Percentiles rank a stretch among this genome's conserved stretches.
Evolutionary conservation across 2,797 vertebrate genomes (phyloP).

Genomic region (Rhincodon typus): DNA sequence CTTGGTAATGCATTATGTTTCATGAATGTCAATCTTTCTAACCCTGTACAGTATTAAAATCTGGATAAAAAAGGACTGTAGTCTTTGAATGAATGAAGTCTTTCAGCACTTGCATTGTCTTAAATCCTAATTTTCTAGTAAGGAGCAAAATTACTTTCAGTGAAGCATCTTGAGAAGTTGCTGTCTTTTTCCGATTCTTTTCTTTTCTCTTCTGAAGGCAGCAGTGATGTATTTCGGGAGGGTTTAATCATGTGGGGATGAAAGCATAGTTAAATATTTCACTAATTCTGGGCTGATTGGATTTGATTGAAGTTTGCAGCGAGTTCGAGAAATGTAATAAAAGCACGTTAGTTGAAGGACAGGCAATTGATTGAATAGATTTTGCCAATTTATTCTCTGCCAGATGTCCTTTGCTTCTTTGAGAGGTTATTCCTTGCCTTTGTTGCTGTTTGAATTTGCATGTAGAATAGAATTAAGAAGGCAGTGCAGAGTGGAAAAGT

Average conservation of each 20-base stretch:
- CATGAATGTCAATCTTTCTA: not conserved
- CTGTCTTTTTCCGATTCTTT: not conserved
- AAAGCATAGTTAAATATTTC: slow-evolving; percentile 16
- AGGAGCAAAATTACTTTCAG: slow-evolving; percentile 2
- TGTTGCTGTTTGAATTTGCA: not conserved
- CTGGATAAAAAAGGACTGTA: not conserved
- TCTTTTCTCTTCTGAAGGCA: not conserved
- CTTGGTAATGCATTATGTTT: not conserved
- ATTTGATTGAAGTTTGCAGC: slow-evolving; percentile 25
- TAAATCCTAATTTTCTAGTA: slow-evolving; percentile 11
- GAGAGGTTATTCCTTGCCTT: not conserved
- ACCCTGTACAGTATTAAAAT: not conserved
- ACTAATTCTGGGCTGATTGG: slow-evolving; percentile 28
- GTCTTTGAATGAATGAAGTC: not conserved
- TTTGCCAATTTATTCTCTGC: not conserved
- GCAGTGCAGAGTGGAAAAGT: not conserved
- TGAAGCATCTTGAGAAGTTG: not conserved
- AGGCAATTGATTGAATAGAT: not conserved
- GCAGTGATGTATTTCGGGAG: not conserved
- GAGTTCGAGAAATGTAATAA: slow-evolving; percentile 27
- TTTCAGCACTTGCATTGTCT: not conserved
- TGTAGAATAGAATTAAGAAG: not conserved
- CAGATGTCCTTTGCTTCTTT: not conserved
- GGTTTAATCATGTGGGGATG: slow-evolving; percentile 20
- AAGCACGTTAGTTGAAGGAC: not conserved